Evolutionary conservation across 1,140 invertebrate species (phyloP).

Genomic region (Drosophila sechellia): DNA sequence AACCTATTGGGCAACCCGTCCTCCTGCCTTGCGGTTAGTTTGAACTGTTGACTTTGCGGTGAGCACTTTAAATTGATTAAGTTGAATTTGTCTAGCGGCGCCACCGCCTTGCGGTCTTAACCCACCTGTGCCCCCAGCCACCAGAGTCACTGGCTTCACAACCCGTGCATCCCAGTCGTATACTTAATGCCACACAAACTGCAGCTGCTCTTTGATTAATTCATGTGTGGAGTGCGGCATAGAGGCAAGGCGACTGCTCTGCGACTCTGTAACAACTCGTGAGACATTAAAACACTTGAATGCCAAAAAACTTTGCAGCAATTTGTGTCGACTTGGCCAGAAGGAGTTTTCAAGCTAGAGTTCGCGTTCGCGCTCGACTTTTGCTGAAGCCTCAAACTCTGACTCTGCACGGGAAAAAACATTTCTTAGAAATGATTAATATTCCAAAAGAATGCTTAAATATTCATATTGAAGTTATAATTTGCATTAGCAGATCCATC

Average conservation of each 20-base stretch:
- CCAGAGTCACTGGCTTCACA: not conserved
- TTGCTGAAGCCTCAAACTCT: conserved; percentile 21
- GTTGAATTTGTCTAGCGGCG: conserved; percentile 77
- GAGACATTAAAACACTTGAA: conserved; percentile 81
- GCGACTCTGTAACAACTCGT: conserved; percentile 54
- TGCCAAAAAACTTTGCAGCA: conserved; percentile 70
- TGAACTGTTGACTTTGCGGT: conserved; percentile 80
- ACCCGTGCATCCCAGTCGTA: conserved; percentile 2
- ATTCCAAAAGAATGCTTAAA: not conserved
- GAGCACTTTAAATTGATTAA: conserved; percentile 81
- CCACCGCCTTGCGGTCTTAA: conserved; percentile 48
- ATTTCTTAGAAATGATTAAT: not conserved
- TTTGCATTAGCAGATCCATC: no score
- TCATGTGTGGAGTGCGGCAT: conserved; percentile 44
- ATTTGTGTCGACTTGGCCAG: conserved; percentile 68
- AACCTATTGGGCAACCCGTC: not conserved
- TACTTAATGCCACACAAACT: conserved; percentile 67
- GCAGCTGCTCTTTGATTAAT: conserved; percentile 71
- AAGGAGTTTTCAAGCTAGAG: conserved; percentile 52
- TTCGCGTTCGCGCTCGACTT: conserved; percentile 30
- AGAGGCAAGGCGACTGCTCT: conserved; percentile 27
- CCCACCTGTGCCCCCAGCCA: conserved; percentile 8
- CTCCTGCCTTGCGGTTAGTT: conserved; percentile 70
- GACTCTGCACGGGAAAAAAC: conserved; percentile 17
- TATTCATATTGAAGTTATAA: no score